Conservation (phyloP, 2,113 vertebrate genomes). For the human region GRCh38 chrX:54932501-54933000, state of each 20-base stretch:
- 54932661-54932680: slow-evolving; percentile 26
- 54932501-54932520: too few species aligned
- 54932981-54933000: background rate
- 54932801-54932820: background rate
- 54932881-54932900: slow-evolving; percentile 20
- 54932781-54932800: background rate
- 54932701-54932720: background rate
- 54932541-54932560: too few species aligned
- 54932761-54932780: background rate
- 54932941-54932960: background rate
- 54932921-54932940: slow-evolving; percentile 16
- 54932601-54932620: background rate
- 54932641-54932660: background rate
- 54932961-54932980: background rate
- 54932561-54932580: too few species aligned
- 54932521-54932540: too few species aligned
- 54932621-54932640: background rate
- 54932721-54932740: background rate
- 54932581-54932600: too few species aligned
- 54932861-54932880: slow-evolving; percentile 13
- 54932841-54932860: background rate
- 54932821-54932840: background rate
- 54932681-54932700: background rate
- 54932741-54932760: background rate
- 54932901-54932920: background rate